These are phyloP conservation scores for Antennarius maculatus DNA, from an alignment of 2,797 vertebrate species.

Conservation along the genomic window DNA sequence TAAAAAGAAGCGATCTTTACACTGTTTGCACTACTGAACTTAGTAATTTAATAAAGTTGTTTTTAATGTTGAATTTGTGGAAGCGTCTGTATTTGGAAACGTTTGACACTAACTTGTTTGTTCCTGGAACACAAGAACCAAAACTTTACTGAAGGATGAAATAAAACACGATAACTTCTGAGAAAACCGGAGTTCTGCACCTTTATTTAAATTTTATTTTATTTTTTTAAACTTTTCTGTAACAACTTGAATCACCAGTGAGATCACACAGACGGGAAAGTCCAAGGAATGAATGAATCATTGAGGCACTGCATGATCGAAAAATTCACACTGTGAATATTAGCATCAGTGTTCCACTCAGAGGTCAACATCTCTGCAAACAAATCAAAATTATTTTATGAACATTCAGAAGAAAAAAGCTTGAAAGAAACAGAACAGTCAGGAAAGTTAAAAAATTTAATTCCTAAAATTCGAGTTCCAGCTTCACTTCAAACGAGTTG, in stretches of 20 bases:
- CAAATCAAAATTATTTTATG: background rate
- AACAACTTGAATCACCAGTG: too few relatives aligned
- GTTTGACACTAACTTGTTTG: background rate
- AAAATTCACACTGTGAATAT: constrained; percentile 59
- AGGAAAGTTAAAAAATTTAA: constrained; percentile 20
- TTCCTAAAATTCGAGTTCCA: constrained; percentile 34
- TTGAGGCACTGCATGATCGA: constrained; percentile 9
- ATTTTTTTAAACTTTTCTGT: too few relatives aligned
- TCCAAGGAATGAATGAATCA: background rate
- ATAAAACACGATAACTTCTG: too few relatives aligned
- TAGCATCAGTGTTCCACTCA: constrained; percentile 26
- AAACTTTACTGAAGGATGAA: background rate
- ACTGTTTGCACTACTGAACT: rapidly evolving
- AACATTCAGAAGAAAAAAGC: background rate
- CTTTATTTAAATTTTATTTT: too few relatives aligned
- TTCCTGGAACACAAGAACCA: background rate
- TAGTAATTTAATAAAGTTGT: background rate
- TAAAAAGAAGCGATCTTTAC: background rate
- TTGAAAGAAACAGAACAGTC: constrained; percentile 7
- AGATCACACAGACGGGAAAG: too few relatives aligned
- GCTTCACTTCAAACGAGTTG: constrained; percentile 14
- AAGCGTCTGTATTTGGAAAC: constrained; percentile 6
- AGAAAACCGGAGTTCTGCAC: too few relatives aligned
- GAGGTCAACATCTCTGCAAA: constrained; percentile 30
- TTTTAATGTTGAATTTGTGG: background rate